Base-by-base conservation (phyloP, 2,797 vertebrate genomes). In the Tenualosa thibaudeaui region DNA sequence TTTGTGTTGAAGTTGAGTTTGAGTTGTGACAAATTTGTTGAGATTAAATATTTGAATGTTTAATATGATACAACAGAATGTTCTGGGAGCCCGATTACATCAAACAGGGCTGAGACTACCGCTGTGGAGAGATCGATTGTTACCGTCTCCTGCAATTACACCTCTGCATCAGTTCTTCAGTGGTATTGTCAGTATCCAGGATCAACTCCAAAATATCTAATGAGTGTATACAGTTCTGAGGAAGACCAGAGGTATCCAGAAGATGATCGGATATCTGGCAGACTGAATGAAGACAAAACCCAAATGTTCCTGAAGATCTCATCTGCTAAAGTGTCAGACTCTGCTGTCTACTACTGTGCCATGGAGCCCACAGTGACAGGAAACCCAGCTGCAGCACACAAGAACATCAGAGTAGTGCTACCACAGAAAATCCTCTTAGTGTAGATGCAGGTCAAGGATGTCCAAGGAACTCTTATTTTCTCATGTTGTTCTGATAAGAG, bases 91-190 rank as follows among this genome's bases (percentile, higher is more conserved):
- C 2, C 12, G 6, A 58, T 58, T 19, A 58, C 19, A 3, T 6
- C 56, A 58, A 58, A 58, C 15, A 58, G 19, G 19, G 56, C 19
- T 4, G 22, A 60, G 5, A 10, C 4, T 9, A 1, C 31, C 40
- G 26, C 13, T 8, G 1, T 82, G 31, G 81, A 86, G 43, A 8
- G 65, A 56, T 26, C 62, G 19, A 50, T 26, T 49, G 53, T 81
- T n/a, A 85, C 78, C n/a, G 7, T 88, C 43, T 86, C 85, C 78
- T 88, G 87, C 82, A 82, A 13, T n/a, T 88, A 71, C 10, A 15
- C 85, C 49, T 26, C 58, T 54, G 65, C 53, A 56, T 56, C 53
- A 56, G 13, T 31, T 5, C 17, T 58, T 3, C 75, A 81, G 4
- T 58, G 19, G 46, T 49, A 49, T 49, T 3, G 46, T 8, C 53